These are phyloP conservation scores for Bucorvus abyssinicus DNA, from an alignment of 2,797 vertebrate species.

Conservation along the genomic window DNA sequence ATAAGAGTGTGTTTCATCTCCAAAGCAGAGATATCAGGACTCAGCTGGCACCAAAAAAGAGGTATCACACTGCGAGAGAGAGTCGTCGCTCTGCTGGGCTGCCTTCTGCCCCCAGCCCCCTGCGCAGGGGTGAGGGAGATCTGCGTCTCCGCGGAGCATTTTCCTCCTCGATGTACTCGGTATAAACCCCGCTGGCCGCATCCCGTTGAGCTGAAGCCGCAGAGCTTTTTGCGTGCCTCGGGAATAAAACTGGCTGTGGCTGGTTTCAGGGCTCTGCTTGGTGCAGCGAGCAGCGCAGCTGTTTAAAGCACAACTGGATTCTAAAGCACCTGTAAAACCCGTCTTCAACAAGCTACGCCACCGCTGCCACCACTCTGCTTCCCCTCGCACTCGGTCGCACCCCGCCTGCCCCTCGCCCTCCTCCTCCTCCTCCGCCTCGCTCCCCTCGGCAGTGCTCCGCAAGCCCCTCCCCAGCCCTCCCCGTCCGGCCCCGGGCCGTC, in stretches of 20 bases:
- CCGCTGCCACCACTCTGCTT: neutral
- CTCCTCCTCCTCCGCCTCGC: neutral
- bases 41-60: constrained; percentile 51
- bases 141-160: neutral
- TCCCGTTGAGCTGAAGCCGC: neutral
- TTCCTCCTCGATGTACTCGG: neutral
- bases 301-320: neutral
- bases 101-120: neutral
- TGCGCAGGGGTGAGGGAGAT: neutral
- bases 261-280: neutral
- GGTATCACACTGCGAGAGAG: neutral
- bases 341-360: neutral
- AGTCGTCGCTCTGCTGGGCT: neutral
- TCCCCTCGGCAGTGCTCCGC: accelerated
- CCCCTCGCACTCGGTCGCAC: neutral
- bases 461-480: neutral
- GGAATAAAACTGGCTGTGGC: neutral
- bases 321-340: neutral
- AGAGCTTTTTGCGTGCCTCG: neutral
- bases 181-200: accelerated
- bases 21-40: constrained; percentile 23
- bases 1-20: neutral
- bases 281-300: neutral
- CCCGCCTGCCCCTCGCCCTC: neutral
- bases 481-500: accelerated